A percentile compares a stretch with the other conserved stretches of the same genome.
Evolutionary conservation across 2,888 invertebrate species (phyloP).

Genomic region (Zaprionus bogoriensis): DNA sequence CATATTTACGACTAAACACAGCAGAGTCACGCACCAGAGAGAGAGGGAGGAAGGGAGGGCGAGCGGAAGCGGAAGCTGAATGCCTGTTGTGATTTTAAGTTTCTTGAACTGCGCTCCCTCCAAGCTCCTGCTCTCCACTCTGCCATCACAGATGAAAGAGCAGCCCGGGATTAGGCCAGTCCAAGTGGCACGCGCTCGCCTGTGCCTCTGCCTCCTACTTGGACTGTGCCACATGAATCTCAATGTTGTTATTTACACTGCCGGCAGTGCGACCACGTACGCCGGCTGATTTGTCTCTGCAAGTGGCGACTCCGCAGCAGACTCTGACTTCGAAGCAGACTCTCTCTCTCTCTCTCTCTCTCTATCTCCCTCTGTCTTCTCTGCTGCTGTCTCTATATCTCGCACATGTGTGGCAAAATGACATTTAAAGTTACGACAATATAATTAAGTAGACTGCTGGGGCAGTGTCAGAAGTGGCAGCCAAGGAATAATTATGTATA

Average conservation of each 20-base stretch:
- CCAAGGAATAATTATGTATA: conserved; percentile 70
- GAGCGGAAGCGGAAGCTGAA: conserved; percentile 48
- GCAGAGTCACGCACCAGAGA: conserved; percentile 19
- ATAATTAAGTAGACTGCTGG: conserved; percentile 77
- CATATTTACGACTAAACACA: conserved; percentile 64
- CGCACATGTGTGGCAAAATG: conserved; percentile 61
- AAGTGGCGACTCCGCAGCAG: conserved; percentile 15
- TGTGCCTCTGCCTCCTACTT: not conserved
- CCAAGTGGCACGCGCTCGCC: conserved; percentile 50
- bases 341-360: conserved; percentile 6
- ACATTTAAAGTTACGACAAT: conserved; percentile 79
- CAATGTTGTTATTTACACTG: conserved; percentile 60
- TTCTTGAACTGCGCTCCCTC: conserved; percentile 43
- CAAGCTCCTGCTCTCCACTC: too few species aligned
- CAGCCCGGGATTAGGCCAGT: conserved; percentile 56
- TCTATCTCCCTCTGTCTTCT: not conserved
- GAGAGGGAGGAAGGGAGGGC: not conserved
- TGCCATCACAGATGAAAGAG: conserved; percentile 50
- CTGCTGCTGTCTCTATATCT: conserved; percentile 17
- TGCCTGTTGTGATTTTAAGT: conserved; percentile 69
- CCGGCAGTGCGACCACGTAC: conserved; percentile 45
- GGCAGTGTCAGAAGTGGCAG: conserved; percentile 35
- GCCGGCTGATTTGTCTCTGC: conserved; percentile 59
- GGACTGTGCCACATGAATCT: conserved; percentile 68
- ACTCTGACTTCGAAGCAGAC: not conserved